phyloP scores from a whole-genome alignment of 2,797 vertebrate genomes.

The Setipinna tenuifilis region DNA sequence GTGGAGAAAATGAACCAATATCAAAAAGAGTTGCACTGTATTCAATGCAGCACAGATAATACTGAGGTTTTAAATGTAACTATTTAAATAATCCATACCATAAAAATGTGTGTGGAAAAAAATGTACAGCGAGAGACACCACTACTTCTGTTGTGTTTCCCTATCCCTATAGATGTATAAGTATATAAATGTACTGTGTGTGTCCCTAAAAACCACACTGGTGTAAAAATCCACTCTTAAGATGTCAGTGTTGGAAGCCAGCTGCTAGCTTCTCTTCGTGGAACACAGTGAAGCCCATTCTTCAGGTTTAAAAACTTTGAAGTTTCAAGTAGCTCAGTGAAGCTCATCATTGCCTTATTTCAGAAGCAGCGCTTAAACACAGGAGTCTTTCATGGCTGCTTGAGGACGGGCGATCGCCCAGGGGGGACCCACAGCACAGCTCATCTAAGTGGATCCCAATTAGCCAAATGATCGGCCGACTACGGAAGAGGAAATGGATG shows the following conservation, averaged over 20 bases:
- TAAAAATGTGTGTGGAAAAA: too few species aligned
- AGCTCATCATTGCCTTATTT: conserved; percentile 23
- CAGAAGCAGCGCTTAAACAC: conserved; percentile 23
- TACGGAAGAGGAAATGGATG: conserved; percentile 57
- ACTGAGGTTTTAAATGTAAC: too few species aligned
- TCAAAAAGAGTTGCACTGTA: too few species aligned
- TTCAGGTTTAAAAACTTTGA: conserved; percentile 1
- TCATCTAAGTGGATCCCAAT: conserved; percentile 69
- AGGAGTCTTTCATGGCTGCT: conserved; percentile 49
- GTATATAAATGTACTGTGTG: neutral
- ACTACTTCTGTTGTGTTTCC: too few species aligned
- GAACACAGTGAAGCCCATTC: conserved; percentile 10
- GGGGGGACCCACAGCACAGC: conserved; percentile 60
- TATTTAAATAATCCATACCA: too few species aligned
- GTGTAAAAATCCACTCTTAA: neutral
- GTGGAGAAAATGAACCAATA: too few species aligned
- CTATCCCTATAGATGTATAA: too few species aligned
- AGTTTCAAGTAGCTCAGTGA: neutral
- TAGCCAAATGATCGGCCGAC: conserved; percentile 63
- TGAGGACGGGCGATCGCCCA: conserved; percentile 32
- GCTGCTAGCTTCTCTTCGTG: neutral
- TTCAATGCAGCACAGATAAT: too few species aligned
- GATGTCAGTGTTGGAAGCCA: neutral
- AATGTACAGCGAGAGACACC: too few species aligned
- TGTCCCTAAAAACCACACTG: neutral